Evolutionary conservation across 2,113 vertebrate species (phyloP).

Genomic region (Jaculus jaculus): DNA sequence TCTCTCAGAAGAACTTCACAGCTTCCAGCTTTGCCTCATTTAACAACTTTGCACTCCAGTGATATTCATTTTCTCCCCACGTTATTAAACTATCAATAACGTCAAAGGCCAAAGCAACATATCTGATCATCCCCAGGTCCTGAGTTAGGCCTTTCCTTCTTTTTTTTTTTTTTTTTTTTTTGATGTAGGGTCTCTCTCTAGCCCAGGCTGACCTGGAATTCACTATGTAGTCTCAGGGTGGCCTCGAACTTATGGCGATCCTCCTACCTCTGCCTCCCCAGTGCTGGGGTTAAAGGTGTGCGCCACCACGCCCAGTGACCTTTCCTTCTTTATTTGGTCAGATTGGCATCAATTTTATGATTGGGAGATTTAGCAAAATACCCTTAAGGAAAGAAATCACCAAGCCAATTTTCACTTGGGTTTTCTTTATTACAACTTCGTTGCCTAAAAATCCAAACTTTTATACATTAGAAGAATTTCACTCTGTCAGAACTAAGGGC

Average conservation of each 20-base stretch:
- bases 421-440: slow-evolving; percentile 20
- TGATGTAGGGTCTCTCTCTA: no score
- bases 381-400: not conserved
- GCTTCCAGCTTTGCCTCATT: not conserved
- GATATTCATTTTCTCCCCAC: not conserved
- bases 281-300: no score
- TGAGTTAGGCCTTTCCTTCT: not conserved
- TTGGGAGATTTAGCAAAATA: not conserved
- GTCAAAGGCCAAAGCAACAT: not conserved
- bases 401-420: slow-evolving; percentile 41
- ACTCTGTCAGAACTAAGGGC: not conserved
- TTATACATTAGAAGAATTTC: slow-evolving; percentile 34
- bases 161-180: no score
- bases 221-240: no score
- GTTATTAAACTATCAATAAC: not conserved
- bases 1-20: not conserved
- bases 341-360: not conserved
- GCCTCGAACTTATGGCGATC: no score
- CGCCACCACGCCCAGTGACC: no score
- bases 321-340: not conserved
- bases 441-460: slow-evolving; percentile 12
- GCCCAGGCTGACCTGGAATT: no score
- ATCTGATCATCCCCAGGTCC: not conserved
- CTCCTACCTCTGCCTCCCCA: no score
- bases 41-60: not conserved